Conservation (phyloP, 2,113 vertebrate genomes). For the Pitta sordida region DNA sequence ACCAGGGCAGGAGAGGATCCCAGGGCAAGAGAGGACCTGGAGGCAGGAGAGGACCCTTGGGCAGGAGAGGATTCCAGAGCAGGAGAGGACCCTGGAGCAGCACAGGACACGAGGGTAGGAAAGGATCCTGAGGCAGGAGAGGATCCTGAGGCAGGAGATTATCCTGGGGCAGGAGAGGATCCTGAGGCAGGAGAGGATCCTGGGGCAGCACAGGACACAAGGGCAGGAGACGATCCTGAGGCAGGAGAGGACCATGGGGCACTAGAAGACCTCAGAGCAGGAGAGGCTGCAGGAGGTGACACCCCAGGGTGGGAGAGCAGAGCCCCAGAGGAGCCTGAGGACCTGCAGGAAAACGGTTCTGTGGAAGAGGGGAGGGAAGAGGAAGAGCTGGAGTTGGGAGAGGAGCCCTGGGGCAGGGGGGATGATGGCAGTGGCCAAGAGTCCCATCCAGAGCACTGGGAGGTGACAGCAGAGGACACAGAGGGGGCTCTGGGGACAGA, state of each 20-base stretch:
- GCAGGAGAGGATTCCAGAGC: neutral
- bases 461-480: neutral
- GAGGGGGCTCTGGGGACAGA: neutral
- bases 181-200: no score
- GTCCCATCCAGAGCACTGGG: neutral
- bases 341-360: neutral
- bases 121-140: neutral
- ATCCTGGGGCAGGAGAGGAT: neutral
- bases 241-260: neutral
- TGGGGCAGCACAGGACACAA: no score
- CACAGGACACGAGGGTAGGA: neutral
- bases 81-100: neutral
- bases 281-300: neutral
- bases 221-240: no score
- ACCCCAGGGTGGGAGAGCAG: neutral
- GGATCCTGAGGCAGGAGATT: neutral
- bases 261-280: fast-evolving
- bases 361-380: fast-evolving
- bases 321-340: neutral
- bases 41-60: fast-evolving
- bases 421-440: neutral
- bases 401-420: neutral
- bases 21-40: neutral
- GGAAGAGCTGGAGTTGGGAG: neutral
- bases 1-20: neutral